Conservation (phyloP, 2,888 invertebrate species). For the Caenorhabditis macrosperma region DNA sequence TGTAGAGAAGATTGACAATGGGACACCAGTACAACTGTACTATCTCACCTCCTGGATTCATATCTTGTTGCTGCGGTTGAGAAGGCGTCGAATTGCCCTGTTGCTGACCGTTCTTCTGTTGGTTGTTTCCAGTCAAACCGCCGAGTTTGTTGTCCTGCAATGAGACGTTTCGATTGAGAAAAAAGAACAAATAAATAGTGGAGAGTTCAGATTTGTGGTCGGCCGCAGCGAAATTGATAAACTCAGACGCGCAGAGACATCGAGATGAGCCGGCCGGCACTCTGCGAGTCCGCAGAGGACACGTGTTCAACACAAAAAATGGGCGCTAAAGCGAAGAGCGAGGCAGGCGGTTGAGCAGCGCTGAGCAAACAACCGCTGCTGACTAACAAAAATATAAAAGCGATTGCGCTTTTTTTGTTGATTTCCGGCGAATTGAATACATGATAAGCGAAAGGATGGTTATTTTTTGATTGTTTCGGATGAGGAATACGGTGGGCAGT, state of each 20-base stretch:
- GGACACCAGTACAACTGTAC: no score
- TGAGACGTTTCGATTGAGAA: background rate
- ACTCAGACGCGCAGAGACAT: slow-evolving; percentile 31
- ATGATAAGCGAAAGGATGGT: slow-evolving; percentile 5
- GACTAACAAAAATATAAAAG: slow-evolving; percentile 25
- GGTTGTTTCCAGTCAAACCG: slow-evolving; percentile 32
- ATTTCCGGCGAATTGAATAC: slow-evolving; percentile 25
- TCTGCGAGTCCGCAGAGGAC: slow-evolving; percentile 17
- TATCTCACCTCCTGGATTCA: slow-evolving; percentile 40
- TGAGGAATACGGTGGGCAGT: no score
- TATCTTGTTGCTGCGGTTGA: slow-evolving; percentile 28
- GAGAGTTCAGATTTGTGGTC: background rate
- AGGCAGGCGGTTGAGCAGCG: slow-evolving; percentile 14
- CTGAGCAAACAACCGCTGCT: slow-evolving; percentile 36
- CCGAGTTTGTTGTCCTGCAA: slow-evolving; percentile 57
- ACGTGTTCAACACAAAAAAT: slow-evolving; percentile 28
- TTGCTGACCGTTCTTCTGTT: slow-evolving; percentile 18
- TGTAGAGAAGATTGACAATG: background rate
- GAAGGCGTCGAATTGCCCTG: slow-evolving; percentile 9
- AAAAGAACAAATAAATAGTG: background rate
- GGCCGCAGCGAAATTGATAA: slow-evolving; percentile 12
- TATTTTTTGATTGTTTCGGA: no score
- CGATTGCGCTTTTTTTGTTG: no score
- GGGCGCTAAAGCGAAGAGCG: background rate
- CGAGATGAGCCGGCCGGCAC: slow-evolving; percentile 20